Evolutionary conservation across 2,888 invertebrate genomes (phyloP), one percentile per base, ranked within the genome.

Genomic region (Calliopum simillimum): DNA sequence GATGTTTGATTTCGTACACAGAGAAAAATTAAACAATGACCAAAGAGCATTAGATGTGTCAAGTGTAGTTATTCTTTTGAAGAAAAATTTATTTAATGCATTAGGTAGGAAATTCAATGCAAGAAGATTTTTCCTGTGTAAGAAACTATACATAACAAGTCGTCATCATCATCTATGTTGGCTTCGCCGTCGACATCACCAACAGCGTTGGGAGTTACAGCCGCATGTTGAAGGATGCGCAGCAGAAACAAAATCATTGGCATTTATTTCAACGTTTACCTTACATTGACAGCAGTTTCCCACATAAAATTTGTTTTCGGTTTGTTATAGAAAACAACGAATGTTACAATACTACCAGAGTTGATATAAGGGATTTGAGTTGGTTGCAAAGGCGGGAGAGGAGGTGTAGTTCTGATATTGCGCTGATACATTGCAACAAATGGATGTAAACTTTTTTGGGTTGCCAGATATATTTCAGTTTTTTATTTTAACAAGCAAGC

Each of bases 251-350:
- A 44, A 43, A 55, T 13, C 8, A 19, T 66, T 66, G 25, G 66
- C 41, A 66, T 55, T 55, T 58, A 66, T 55, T 55, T 63, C 1
- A 19, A 11, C 23, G 23, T 67, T 21, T 25, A 59, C 33, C 51
- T 49, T 43, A 47, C 46, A 63, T 16, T 23, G 72, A 71, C 73
- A 73, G 74, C 67, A 71, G 69, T 75, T 76, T 76, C 73, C 74
- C 76, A 75, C 76, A 76, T 76, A 76, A 76, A 78, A 71, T 73
- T 75, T 73, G 74, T 73, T 75, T 73, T 72, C 64, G 64, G 62
- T 71, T 71, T 73, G 65, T 73, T 67, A 67, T 44, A 65, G 70
- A 74, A 71, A 75, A 74, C 72, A 75, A 71, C 72, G 74, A 74
- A 69, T 71, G 68, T 69, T 71, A 55, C 70, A 67, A 16, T 62